Evolutionary conservation across 2,797 vertebrate genomes (phyloP).

Genomic region (Eidolon dupreanum): DNA sequence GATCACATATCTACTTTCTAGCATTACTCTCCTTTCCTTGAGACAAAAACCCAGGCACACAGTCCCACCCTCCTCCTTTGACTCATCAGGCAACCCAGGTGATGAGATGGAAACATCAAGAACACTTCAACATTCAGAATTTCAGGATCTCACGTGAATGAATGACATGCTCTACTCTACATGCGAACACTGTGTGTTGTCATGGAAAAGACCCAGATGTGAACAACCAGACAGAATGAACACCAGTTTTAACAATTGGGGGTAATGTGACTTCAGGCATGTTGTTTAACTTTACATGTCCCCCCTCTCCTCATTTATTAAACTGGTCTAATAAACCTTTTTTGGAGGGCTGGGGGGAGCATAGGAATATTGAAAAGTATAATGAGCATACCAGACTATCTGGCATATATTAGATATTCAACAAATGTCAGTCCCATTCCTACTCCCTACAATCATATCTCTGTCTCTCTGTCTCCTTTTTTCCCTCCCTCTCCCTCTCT

Average conservation of each 20-base stretch:
- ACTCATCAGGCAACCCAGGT: neutral
- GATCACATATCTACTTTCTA: neutral
- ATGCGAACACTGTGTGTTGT: neutral
- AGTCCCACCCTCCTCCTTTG: neutral
- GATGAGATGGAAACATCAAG: neutral
- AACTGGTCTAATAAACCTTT: neutral
- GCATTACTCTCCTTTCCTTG: neutral
- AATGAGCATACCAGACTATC: neutral
- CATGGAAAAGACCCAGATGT: neutral
- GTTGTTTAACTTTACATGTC: neutral
- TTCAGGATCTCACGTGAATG: neutral
- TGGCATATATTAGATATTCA: neutral
- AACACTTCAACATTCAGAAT: neutral
- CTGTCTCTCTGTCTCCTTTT: no score
- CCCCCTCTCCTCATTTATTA: neutral
- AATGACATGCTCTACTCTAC: neutral
- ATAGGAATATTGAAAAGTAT: neutral
- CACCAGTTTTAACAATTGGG: neutral
- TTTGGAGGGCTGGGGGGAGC: no score
- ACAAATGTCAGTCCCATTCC: neutral
- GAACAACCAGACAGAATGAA: neutral
- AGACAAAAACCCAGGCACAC: neutral
- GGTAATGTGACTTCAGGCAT: neutral
- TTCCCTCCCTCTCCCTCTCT: no score
- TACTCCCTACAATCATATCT: neutral